Percentiles rank a stretch among this genome's conserved stretches.
These are phyloP conservation scores for Pluvianellus socialis DNA, from an alignment of 2,113 vertebrate genomes.

Conservation along the genomic window DNA sequence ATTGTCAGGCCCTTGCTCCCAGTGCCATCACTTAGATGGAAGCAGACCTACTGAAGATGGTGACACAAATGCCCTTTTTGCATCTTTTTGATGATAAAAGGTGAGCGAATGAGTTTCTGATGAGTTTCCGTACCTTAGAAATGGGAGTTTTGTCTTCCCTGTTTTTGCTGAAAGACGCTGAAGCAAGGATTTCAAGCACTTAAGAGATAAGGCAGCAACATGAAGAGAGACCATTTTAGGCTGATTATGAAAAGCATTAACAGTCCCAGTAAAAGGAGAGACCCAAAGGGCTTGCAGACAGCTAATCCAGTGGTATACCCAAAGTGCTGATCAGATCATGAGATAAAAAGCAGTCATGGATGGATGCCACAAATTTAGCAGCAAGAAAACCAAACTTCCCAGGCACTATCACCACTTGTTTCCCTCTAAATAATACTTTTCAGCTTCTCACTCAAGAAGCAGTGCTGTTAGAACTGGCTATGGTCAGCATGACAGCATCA, in stretches of 20 bases:
- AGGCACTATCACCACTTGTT: neutral
- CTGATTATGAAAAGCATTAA: constrained; percentile 2
- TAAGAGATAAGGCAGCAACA: neutral
- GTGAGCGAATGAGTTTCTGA: neutral
- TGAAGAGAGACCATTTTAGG: neutral
- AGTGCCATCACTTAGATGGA: neutral
- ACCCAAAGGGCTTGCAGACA: neutral
- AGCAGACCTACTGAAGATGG: neutral
- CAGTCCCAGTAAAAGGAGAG: neutral
- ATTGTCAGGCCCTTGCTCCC: neutral
- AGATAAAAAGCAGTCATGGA: neutral
- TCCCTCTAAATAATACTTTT: neutral
- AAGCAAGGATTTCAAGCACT: neutral
- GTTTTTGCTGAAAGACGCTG: neutral
- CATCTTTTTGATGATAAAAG: neutral
- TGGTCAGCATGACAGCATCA: neutral
- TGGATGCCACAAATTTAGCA: neutral
- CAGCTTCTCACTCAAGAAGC: neutral
- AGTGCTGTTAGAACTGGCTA: neutral
- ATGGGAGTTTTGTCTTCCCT: neutral
- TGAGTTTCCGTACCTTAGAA: neutral
- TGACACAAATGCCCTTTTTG: neutral
- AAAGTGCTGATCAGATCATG: neutral
- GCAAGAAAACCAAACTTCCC: neutral
- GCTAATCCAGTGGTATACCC: neutral